Conservation (phyloP, 1,140 invertebrate genomes). For the Zaprionus davidi region DNA sequence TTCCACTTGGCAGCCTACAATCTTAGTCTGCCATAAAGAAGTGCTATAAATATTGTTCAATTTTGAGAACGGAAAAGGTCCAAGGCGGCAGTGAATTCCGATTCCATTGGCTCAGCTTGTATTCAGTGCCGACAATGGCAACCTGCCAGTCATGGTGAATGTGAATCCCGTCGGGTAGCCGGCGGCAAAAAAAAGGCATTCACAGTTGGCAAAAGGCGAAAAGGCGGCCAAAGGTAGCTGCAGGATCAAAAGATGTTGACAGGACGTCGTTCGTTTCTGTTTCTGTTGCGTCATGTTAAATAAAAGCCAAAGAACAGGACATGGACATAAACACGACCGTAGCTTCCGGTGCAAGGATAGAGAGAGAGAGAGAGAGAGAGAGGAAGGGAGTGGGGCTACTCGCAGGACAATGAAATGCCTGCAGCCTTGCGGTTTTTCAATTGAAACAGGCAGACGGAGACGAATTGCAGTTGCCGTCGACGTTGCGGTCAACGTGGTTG, state of each 20-base stretch:
- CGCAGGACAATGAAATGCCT: slow-evolving; percentile 37
- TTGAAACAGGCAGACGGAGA: slow-evolving; percentile 34
- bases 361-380: slow-evolving; percentile 5
- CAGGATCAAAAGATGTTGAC: slow-evolving; percentile 62
- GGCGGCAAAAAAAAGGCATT: slow-evolving; percentile 57
- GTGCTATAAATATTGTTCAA: slow-evolving; percentile 4
- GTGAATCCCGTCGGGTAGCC: slow-evolving; percentile 53
- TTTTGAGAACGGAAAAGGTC: background rate
- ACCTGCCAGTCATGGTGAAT: slow-evolving; percentile 60
- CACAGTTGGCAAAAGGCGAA: slow-evolving; percentile 43
- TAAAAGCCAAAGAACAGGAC: slow-evolving; percentile 75
- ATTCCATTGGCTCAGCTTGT: background rate
- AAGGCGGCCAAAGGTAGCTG: slow-evolving; percentile 44
- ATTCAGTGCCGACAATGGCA: slow-evolving; percentile 44
- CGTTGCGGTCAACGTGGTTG: slow-evolving; percentile 46
- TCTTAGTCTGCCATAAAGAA: background rate
- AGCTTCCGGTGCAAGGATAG: slow-evolving; percentile 64
- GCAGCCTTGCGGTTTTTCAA: slow-evolving; percentile 50
- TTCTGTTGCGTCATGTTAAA: slow-evolving; percentile 81
- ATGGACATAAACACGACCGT: slow-evolving; percentile 45
- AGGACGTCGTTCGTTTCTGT: slow-evolving; percentile 53
- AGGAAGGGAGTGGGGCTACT: background rate
- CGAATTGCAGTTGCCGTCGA: slow-evolving; percentile 10
- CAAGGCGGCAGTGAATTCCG: background rate
- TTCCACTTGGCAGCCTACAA: background rate